Base-by-base conservation (phyloP, 1,140 invertebrate species). In the Calosoma granatense region DNA sequence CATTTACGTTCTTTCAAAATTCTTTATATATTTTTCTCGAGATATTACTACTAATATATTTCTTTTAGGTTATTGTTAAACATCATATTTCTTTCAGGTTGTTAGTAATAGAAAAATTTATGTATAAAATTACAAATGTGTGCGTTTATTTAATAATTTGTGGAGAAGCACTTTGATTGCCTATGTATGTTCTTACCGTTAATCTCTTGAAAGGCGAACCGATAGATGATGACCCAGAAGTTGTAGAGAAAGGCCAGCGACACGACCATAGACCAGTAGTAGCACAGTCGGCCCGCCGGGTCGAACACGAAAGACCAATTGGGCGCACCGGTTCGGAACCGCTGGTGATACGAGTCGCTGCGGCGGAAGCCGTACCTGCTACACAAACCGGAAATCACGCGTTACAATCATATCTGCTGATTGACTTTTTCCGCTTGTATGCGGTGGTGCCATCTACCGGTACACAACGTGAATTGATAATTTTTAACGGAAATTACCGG, bases 161-260 rank as follows among this genome's bases (percentile, higher is more conserved):
- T n/a, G n/a, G n/a, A n/a, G n/a, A n/a, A n/a, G n/a, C n/a, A n/a
- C n/a, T n/a, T n/a, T n/a, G n/a, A n/a, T n/a, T n/a, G n/a, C n/a
- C n/a, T n/a, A n/a, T n/a, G n/a, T n/a, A n/a, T n/a, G n/a, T n/a
- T n/a, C 83, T 82, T 65, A 87, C 85, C 82, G 70, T 90, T 89
- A 64, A 90, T 90, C 75, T 91, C 90, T 75, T 91, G 88, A 76
- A 98, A 98, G 74, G 94, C 92, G 80, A 96, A 97, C 72, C 95
- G 85, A 80, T 97, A 98, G 67, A 97, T 94, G 75, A 97, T 94
- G 68, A 97, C 93, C 95, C 94, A 97, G 69, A 98, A 96, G 76
- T 98, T 98, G 79, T 98, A 98, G 58, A 98, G 84, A 76, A 98
- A 98, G 64, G 95, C 95, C 63, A 98, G 80, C 55, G 94, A 97